Base-by-base conservation (phyloP, 2,888 invertebrate genomes). In the Tubiluchus corallicola region DNA sequence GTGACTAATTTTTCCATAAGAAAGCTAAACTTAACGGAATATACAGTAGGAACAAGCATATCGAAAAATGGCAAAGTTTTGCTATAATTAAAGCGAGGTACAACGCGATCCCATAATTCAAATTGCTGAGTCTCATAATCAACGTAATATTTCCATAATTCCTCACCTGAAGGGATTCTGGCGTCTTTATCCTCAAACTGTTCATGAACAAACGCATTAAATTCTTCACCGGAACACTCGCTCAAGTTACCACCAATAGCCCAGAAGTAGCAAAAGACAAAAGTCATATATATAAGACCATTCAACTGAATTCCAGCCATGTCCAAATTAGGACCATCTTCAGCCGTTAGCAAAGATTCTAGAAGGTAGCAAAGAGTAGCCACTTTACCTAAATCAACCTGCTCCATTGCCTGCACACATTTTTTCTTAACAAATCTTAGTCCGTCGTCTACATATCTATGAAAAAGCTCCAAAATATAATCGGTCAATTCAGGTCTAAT, bases 11-110 rank as follows among this genome's bases (percentile, higher is more conserved):
- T 74, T 54, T 81, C 75, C 67, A 82, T 74, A 38, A 84, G 63
- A 58, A 76, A 83, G 45, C 84, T 82, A 58, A 79, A 87, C 53
- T 85, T 73, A 0, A 84, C 79, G 0, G 87, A 88, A 57, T 88
- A 87, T n/a, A 77, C 74, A 0, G 88, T 88, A 0, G 87, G 88
- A 4, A 88, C 87, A 42, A 85, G 68, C 58, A 83, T 82, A 57
- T 88, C 85, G 57, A 85, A 87, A 65, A 84, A 88, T 1, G 84
- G 80, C 19, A 71, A 66, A 1, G 73, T 67, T 13, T 70, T 65
- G 57, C 79, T 73, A 56, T 82, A 88, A 2, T 65, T 51, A 57
- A 84, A 88, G 1, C 66, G 55, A 0, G 84, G 78, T 51, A 82
- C 76, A 21, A 83, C 75, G 45, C 74, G 75, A n/a, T 72, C 70